These are phyloP conservation scores for Malacoraja senta DNA, from an alignment of 2,797 vertebrate genomes.

Conservation along the genomic window DNA sequence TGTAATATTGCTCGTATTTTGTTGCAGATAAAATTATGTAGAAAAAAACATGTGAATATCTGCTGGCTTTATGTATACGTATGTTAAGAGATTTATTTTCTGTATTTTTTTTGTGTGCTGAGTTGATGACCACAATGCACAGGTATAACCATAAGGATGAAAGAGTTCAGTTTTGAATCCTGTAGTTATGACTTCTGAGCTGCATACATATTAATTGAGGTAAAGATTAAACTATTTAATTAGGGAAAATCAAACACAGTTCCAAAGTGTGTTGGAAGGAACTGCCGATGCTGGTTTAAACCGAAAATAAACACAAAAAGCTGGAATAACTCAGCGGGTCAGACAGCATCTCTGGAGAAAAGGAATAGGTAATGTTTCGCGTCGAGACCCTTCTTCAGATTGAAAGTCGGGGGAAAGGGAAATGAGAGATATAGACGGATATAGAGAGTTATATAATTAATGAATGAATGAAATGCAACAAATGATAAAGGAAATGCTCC, in stretches of 20 bases:
- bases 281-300: too few relatives aligned
- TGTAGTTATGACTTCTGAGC: not conserved
- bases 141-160: not conserved
- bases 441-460: too few relatives aligned
- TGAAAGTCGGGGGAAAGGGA: too few relatives aligned
- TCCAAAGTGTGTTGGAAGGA: not conserved
- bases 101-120: not conserved
- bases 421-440: too few relatives aligned
- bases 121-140: not conserved
- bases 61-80: not conserved
- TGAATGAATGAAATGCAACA: too few relatives aligned
- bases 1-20: not conserved
- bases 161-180: not conserved
- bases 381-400: too few relatives aligned
- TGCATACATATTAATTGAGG: not conserved
- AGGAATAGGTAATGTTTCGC: too few relatives aligned
- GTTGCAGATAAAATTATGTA: not conserved
- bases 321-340: too few relatives aligned
- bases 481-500: too few relatives aligned
- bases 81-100: not conserved
- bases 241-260: not conserved
- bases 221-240: conserved; percentile 3
- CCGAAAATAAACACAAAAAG: too few relatives aligned
- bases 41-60: not conserved
- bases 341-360: too few relatives aligned